These are phyloP conservation scores for Eptatretus burgeri DNA, from an alignment of 2,113 vertebrate genomes.

Conservation along the genomic window DNA sequence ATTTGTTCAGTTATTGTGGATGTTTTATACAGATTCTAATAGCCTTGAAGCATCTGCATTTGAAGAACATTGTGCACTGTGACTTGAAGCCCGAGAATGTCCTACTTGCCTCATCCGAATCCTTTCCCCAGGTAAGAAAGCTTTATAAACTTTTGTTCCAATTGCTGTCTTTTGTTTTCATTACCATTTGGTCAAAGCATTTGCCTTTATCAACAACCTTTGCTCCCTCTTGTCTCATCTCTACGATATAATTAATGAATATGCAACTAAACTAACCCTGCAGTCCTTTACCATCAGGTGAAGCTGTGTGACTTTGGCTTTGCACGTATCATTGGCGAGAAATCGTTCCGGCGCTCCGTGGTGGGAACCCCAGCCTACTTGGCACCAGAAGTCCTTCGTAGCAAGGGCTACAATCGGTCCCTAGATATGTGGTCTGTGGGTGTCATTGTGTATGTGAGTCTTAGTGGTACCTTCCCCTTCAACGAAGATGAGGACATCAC, in stretches of 20 bases:
- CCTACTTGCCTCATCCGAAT: not conserved
- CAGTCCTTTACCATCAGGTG: not conserved
- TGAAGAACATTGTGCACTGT: constrained; percentile 2
- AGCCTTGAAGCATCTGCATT: not conserved
- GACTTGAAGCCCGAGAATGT: constrained; percentile 5
- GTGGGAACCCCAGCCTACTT: constrained; percentile 1
- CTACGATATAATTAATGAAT: too few relatives aligned
- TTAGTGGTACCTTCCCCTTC: constrained; percentile 1
- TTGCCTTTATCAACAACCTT: too few relatives aligned
- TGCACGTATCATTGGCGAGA: constrained; percentile 3
- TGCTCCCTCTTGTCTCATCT: too few relatives aligned
- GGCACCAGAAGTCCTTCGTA: not conserved
- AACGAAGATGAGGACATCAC: not conserved
- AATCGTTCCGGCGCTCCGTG: not conserved
- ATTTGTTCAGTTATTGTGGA: constrained; percentile 12
- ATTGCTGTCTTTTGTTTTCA: too few relatives aligned
- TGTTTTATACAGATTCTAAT: constrained; percentile 8
- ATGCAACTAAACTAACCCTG: not conserved
- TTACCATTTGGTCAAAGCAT: too few relatives aligned
- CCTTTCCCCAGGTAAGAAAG: not conserved
- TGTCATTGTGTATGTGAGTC: not conserved
- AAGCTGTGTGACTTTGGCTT: constrained; percentile 3
- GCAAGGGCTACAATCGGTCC: constrained; percentile 1
- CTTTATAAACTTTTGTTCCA: too few relatives aligned
- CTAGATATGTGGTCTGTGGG: constrained; percentile 1